phyloP scores from a whole-genome alignment of 1,140 invertebrate species.

The Drosophila jambulina region DNA sequence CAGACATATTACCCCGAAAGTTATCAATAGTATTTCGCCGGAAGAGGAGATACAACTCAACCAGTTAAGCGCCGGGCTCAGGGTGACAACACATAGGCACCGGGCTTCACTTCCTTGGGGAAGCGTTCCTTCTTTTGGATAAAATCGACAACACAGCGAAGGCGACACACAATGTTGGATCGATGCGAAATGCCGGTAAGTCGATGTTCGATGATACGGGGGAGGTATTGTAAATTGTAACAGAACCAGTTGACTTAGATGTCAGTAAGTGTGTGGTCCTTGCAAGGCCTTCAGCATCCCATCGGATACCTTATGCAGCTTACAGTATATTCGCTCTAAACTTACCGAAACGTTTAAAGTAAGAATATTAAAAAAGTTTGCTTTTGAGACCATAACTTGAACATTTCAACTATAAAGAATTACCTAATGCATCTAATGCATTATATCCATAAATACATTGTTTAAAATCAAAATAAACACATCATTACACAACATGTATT shows the following conservation, averaged over 20 bases:
- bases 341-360: no score
- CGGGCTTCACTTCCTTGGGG: conserved; percentile 45
- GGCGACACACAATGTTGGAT: conserved; percentile 76
- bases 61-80: conserved; percentile 54
- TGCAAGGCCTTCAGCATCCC: not conserved
- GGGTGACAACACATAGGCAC: conserved; percentile 42
- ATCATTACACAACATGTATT: no score
- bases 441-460: no score
- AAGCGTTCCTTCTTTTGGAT: conserved; percentile 47
- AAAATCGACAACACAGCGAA: conserved; percentile 48
- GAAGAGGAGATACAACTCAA: conserved; percentile 57
- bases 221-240: not conserved
- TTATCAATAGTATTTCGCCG: conserved; percentile 61
- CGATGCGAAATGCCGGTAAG: conserved; percentile 85
- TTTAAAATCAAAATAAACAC: no score
- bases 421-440: no score
- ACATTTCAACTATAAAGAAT: no score
- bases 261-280: not conserved
- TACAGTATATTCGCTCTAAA: no score
- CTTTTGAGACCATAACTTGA: no score
- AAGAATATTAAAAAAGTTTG: no score
- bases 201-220: conserved; percentile 8
- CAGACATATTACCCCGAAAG: conserved; percentile 66
- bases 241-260: not conserved
- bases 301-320: not conserved